Percentiles rank a stretch among this genome's conserved stretches.
Conservation (phyloP, 2,113 vertebrate genomes). For the Prunella himalayana region DNA sequence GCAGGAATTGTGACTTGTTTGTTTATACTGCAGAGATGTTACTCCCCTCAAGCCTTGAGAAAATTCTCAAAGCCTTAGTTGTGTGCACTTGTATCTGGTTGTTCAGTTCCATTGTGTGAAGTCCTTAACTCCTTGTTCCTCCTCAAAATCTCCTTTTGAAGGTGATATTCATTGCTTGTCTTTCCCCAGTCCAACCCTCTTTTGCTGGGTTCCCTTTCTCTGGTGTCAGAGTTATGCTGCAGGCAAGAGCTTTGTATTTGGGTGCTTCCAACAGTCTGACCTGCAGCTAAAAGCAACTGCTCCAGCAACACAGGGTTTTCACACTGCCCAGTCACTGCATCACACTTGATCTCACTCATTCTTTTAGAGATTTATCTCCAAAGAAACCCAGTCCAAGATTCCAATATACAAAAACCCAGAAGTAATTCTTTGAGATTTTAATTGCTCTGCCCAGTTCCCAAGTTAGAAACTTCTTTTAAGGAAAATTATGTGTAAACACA, state of each 20-base stretch:
- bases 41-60: not conserved
- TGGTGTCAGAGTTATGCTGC: not conserved
- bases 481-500: accelerated
- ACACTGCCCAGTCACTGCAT: accelerated
- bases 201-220: not conserved
- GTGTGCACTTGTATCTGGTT: not conserved
- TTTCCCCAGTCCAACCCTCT: not conserved
- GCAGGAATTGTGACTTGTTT: not conserved
- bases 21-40: not conserved
- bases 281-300: not conserved
- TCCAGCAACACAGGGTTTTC: not conserved
- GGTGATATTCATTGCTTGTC: not conserved
- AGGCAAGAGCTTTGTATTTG: not conserved
- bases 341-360: accelerated
- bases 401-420: not conserved
- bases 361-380: not conserved
- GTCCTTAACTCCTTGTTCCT: not conserved
- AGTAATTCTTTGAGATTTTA: not conserved
- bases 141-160: not conserved
- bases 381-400: not conserved
- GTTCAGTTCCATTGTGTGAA: not conserved
- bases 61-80: not conserved
- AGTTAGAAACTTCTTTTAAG: not conserved
- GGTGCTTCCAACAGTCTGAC: not conserved
- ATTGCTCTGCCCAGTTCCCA: not conserved